phyloP scores from a whole-genome alignment of 2,113 vertebrate genomes.

The Orcinus orca region DNA sequence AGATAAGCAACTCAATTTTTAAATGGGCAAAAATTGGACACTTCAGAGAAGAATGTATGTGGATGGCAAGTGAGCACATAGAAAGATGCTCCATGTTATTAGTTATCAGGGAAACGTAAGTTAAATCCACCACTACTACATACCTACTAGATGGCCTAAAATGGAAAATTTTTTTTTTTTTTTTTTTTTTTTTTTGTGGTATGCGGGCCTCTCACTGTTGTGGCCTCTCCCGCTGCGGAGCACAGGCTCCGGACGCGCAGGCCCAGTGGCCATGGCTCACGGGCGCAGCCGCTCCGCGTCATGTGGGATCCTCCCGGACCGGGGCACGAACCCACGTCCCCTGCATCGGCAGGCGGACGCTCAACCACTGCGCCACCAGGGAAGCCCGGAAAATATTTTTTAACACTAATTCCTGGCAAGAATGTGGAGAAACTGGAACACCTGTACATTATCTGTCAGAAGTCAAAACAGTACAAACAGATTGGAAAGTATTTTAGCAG shows the following conservation, averaged over 20 bases:
- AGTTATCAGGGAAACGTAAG: background rate
- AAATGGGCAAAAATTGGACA: background rate
- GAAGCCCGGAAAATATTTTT: background rate
- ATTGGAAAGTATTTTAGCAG: background rate
- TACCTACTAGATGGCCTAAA: background rate
- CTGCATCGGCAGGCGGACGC: too few species aligned
- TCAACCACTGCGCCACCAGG: too few species aligned
- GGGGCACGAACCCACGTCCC: too few species aligned
- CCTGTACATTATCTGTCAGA: background rate
- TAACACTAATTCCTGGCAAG: background rate
- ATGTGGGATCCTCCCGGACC: too few species aligned
- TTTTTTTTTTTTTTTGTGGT: too few species aligned
- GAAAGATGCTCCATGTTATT: too few species aligned
- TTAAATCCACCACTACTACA: background rate
- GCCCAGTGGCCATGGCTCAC: too few species aligned
- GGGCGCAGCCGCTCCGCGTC: too few species aligned
- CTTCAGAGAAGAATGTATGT: background rate
- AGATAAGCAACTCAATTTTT: background rate
- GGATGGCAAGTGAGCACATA: background rate
- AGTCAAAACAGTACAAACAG: background rate
- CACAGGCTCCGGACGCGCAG: too few species aligned
- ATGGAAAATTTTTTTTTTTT: background rate
- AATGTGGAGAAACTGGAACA: background rate
- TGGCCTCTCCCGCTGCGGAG: too few species aligned
- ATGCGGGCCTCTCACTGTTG: too few species aligned